A percentile compares a stretch with the other conserved stretches of the same genome.
Conservation (phyloP, 2,888 invertebrate genomes). For the Ligdia adustata region DNA sequence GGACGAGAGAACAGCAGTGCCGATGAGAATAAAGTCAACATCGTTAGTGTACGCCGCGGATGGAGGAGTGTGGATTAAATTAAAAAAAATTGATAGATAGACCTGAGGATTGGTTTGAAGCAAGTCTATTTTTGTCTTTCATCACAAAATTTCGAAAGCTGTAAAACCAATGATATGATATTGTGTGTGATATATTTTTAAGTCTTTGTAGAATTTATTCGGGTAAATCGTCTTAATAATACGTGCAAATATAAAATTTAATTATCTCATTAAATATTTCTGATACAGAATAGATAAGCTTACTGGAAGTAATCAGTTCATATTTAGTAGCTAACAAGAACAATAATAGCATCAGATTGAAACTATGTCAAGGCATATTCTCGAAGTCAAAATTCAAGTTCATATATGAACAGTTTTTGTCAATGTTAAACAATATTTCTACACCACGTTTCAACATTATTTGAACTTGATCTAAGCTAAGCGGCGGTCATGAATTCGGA, state of each 20-base stretch:
- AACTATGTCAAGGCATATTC: slow-evolving; percentile 1
- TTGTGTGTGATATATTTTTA: too few species aligned
- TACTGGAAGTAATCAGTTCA: too few species aligned
- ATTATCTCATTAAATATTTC: too few species aligned
- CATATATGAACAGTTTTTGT: background rate
- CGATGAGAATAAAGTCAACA: slow-evolving; percentile 61
- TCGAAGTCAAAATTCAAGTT: slow-evolving; percentile 17
- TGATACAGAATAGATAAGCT: too few species aligned
- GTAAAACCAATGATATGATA: too few species aligned
- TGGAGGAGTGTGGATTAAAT: slow-evolving; percentile 68
- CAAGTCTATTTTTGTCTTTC: background rate
- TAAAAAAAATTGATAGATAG: slow-evolving; percentile 49
- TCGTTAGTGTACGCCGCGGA: slow-evolving; percentile 64
- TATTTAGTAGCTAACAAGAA: too few species aligned
- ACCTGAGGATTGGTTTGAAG: background rate
- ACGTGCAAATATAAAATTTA: too few species aligned
- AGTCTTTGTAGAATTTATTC: too few species aligned
- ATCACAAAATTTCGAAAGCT: too few species aligned
- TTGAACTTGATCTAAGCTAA: slow-evolving; percentile 11
- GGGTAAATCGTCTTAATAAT: too few species aligned
- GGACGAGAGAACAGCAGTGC: slow-evolving; percentile 62
- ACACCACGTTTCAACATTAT: slow-evolving; percentile 17
- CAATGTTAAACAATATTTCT: slow-evolving; percentile 3
- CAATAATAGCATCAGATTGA: too few species aligned
- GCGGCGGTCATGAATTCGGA: background rate